Conservation (phyloP, 2,888 invertebrate genomes). For the Euclidia mi region DNA sequence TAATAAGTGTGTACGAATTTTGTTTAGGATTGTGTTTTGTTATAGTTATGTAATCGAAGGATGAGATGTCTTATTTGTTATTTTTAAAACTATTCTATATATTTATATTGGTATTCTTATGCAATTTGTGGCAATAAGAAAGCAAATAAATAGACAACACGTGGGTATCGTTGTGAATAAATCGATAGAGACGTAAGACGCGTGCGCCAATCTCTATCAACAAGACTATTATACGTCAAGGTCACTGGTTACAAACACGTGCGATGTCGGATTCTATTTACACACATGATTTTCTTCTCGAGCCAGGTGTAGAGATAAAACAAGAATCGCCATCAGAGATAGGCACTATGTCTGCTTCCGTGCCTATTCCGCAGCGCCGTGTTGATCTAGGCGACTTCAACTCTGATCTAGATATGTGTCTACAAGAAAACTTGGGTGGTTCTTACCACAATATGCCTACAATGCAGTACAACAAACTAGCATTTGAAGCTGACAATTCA, state of each 20-base stretch:
- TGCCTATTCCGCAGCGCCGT: conserved; percentile 91
- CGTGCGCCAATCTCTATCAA: conserved; percentile 87
- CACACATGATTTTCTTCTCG: conserved; percentile 91
- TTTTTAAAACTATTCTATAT: conserved; percentile 23
- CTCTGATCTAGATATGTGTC: conserved; percentile 89
- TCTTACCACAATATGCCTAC: conserved; percentile 81
- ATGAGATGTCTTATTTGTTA: conserved; percentile 61
- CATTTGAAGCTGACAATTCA: conserved; percentile 80
- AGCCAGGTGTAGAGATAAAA: conserved; percentile 91
- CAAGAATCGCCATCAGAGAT: conserved; percentile 90
- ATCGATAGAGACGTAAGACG: conserved; percentile 86
- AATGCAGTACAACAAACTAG: conserved; percentile 80
- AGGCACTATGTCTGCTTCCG: conserved; percentile 89
- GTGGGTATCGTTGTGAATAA: conserved; percentile 83
- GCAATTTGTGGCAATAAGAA: conserved; percentile 67
- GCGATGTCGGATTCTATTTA: conserved; percentile 92
- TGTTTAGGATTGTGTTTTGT: conserved; percentile 73
- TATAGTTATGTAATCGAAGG: conserved; percentile 82
- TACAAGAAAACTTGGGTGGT: conserved; percentile 84
- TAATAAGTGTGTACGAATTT: conserved; percentile 74
- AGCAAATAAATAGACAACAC: conserved; percentile 71
- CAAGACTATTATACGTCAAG: conserved; percentile 87
- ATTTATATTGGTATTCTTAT: conserved; percentile 10
- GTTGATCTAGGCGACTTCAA: conserved; percentile 86
- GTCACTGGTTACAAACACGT: conserved; percentile 87